Evolutionary conservation across 2,113 vertebrate genomes (phyloP).

Genomic region (Brevimyrus niger): DNA sequence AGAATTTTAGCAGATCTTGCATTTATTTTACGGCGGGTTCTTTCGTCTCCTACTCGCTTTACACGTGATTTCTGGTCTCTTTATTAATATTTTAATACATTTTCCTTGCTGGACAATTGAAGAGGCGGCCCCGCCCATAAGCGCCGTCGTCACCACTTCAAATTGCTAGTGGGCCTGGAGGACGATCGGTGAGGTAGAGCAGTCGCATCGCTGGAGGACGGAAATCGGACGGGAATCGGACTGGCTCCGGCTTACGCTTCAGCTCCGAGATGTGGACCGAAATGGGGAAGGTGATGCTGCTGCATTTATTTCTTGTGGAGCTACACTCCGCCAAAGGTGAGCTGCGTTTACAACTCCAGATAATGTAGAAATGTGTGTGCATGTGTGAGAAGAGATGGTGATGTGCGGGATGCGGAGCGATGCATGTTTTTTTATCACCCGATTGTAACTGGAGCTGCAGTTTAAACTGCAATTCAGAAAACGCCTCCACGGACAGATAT

Average conservation of each 20-base stretch:
- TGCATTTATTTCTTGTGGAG: conserved; percentile 47
- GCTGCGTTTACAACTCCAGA: conserved; percentile 20
- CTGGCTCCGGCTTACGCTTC: conserved; percentile 56
- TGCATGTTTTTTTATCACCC: background rate
- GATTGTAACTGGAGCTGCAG: background rate
- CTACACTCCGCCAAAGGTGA: conserved; percentile 50
- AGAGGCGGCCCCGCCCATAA: conserved; percentile 36
- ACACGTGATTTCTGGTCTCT: background rate
- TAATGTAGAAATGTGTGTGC: background rate
- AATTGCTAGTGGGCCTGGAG: conserved; percentile 38
- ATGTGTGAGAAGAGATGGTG: background rate
- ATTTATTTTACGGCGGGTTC: background rate
- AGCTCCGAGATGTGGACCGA: conserved; percentile 61
- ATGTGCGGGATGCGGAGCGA: background rate
- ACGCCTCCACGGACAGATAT: background rate
- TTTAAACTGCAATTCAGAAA: background rate
- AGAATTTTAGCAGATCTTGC: background rate
- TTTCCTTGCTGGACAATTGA: background rate
- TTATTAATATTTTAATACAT: background rate
- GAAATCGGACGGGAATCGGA: conserved; percentile 44
- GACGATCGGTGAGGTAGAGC: conserved; percentile 33
- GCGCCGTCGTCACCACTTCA: conserved; percentile 39
- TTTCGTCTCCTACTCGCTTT: background rate
- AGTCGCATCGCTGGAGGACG: conserved; percentile 44
- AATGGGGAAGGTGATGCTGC: conserved; percentile 54